A percentile compares a stretch with the other conserved stretches of the same genome.
phyloP scores from a whole-genome alignment of 2,888 invertebrate species.

The Epicampocera succincta region DNA sequence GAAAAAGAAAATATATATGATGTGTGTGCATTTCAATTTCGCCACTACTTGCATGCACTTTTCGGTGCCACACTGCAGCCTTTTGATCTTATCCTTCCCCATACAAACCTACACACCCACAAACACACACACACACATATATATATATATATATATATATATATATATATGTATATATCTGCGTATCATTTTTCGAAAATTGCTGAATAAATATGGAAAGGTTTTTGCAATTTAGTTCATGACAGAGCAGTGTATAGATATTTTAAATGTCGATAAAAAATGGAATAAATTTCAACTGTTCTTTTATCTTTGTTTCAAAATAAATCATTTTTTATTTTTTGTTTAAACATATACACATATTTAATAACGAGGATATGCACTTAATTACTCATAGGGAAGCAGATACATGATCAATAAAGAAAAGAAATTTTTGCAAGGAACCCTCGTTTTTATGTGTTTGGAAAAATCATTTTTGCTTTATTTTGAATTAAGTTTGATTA shows the following conservation, averaged over 20 bases:
- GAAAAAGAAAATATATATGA: too few species aligned
- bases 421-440: too few species aligned
- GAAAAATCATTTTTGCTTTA: neutral
- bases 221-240: slow-evolving; percentile 2
- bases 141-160: too few species aligned
- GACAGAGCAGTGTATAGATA: neutral
- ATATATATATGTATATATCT: neutral
- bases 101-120: too few species aligned
- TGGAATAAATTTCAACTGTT: neutral
- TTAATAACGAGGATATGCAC: too few species aligned
- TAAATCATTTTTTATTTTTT: neutral
- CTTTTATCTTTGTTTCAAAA: neutral
- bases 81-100: neutral
- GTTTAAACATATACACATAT: neutral
- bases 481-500: slow-evolving; percentile 23
- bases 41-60: too few species aligned
- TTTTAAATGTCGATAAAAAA: slow-evolving; percentile 37
- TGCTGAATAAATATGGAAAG: slow-evolving; percentile 1
- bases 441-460: too few species aligned
- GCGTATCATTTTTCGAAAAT: slow-evolving; percentile 1
- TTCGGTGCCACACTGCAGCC: neutral
- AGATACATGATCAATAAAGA: too few species aligned
- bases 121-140: too few species aligned
- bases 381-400: too few species aligned
- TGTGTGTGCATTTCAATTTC: too few species aligned